phyloP scores from a whole-genome alignment of 2,797 vertebrate species.

The Spondyliosoma cantharus region DNA sequence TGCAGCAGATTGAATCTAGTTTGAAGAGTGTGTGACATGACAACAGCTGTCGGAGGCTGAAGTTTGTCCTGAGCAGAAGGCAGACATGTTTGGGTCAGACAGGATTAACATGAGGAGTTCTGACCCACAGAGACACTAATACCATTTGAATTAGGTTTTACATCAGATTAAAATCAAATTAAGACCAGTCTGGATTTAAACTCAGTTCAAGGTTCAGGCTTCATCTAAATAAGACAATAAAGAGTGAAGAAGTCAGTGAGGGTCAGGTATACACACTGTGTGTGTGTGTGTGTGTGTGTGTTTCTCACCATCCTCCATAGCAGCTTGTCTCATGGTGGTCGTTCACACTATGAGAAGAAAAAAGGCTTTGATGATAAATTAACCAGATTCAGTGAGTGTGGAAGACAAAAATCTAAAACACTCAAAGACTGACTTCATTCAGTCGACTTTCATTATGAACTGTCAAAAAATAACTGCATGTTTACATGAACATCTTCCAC shows the following conservation, averaged over 20 bases:
- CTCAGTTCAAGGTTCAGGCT: constrained; percentile 3
- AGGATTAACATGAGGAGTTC: constrained; percentile 47
- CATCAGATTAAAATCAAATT: constrained; percentile 19
- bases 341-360: constrained; percentile 18
- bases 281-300: constrained; percentile 25
- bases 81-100: constrained; percentile 27
- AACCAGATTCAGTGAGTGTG: background rate
- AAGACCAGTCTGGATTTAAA: background rate
- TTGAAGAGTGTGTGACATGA: background rate
- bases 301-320: constrained; percentile 71
- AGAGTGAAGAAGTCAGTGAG: background rate
- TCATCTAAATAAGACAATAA: background rate
- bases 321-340: constrained; percentile 56
- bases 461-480: too few relatives aligned
- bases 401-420: background rate
- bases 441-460: too few relatives aligned
- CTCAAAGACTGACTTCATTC: too few relatives aligned
- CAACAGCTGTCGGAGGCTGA: constrained; percentile 29
- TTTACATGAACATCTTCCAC: too few relatives aligned
- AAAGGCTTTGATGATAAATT: constrained; percentile 29
- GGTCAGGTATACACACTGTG: background rate
- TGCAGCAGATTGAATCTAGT: background rate
- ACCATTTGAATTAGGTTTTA: constrained; percentile 40
- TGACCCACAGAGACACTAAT: constrained; percentile 40
- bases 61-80: constrained; percentile 9